Base-by-base conservation (phyloP, 2,113 vertebrate species). In the Dicaeum eximium region DNA sequence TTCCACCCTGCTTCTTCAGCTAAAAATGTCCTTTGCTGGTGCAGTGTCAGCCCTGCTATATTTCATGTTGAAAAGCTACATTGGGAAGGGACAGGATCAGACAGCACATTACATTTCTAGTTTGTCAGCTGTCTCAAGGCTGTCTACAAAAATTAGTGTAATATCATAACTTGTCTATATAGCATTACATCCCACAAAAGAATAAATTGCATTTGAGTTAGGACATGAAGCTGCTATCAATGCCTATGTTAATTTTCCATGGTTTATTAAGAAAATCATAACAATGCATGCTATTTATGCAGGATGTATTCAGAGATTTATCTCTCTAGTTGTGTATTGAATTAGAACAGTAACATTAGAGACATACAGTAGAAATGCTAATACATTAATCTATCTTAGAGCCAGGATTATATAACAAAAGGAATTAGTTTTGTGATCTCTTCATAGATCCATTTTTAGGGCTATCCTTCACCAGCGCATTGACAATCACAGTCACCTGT, bases 201-300 rank as follows among this genome's bases (percentile, higher is more conserved):
- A 96, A 91, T 94, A 83, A 79, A 71, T 79, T 92, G 85, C 50
- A 38, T 92, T 95, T 93, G 90, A 8, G 44, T 91, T 81, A 90
- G 86, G 85, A 53, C 65, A 48, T 61, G 38, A 60, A 91, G 69
- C 61, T 92, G 79, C 71, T 93, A 90, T 75, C 51, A 73, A 86
- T 89, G 96, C 79, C 60, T 66, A 37, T 94, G 94, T 94, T 97
- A 95, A 97, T 97, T 96, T 96, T 92, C 96, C 92, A 95, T 1
- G 15, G 83, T 78, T 95, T 97, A 97, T 97, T 97, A 97, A 97
- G 77, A 93, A 88, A 97, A 85, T 89, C 81, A 95, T 96, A 96
- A 97, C 83, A 95, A 94, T 90, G 61, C 45, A 47, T 2, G 24
- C 80, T 95, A 93, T 96, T 97, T 97, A 96, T 97, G 75, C 35